Evolutionary conservation across 92 coral and sea anemone genomes (phyloP), one percentile per base, ranked within the genome.

Genomic region (Phymanthus crucifer): DNA sequence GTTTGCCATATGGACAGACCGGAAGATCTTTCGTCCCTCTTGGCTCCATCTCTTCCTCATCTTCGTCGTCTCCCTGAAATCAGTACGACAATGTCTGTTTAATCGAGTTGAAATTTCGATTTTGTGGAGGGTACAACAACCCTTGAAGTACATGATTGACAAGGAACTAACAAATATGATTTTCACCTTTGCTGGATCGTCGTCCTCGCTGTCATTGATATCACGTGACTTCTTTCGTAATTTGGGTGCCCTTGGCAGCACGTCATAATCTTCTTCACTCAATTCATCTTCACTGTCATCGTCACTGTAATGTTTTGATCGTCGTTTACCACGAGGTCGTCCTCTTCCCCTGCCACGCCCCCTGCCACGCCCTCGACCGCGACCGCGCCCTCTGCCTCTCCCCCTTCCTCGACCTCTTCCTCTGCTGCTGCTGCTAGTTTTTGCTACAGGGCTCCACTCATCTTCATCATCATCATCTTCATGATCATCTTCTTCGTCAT

Each of bases 1-100:
- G 88, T 23, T 70, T 84, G 52, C 97, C 98, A 83, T 90, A 92
- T 2, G 94, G 94, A 81, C 98, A 94, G 7, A 52, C 24, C 10
- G 98, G 97, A 27, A 88, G 89, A 47, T 43, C 76, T 34, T 79
- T 54, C 27, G 80, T 7, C 33, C 38, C 35, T 24, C 36, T 69
- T 19, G 64, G 27, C 1, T 31, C 72, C 57, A 48, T 36, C 24
- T 72, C 70, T 54, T 48, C 78, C 4, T 80, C 58, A 3, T 38
- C 73, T 27, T 73, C 67, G 16, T 73, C 66, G 10, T 37, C 40
- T 70, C 78, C 80, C 66, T 33, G 48, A 43, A 67, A 40, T 32
- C 61, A 19, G 50, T 54, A 26, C 24, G 8, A 10, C 10, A 4
- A 4, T 38, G 43, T 38, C 43, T 38, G 5, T 10, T 10, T 4